These are phyloP conservation scores for Clarias laeviceps DNA, from an alignment of 2,797 vertebrate genomes.

Conservation along the genomic window DNA sequence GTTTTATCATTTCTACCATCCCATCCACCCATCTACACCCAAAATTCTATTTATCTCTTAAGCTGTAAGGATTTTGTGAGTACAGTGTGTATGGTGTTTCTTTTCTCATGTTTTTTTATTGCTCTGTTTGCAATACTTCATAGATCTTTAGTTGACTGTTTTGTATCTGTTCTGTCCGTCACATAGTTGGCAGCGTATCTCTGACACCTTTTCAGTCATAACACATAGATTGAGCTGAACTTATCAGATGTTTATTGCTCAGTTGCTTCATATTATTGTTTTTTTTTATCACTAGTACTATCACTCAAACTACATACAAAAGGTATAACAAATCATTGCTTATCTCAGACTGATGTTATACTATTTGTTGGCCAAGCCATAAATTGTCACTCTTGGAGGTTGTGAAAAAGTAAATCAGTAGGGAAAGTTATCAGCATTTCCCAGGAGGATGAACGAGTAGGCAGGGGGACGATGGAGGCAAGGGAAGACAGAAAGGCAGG, in stretches of 20 bases:
- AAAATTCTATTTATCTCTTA: too few species aligned
- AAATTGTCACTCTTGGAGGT: slow-evolving; percentile 17
- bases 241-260: slow-evolving; percentile 18
- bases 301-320: not conserved
- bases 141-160: not conserved
- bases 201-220: slow-evolving; percentile 15
- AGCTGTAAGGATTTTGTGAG: not conserved
- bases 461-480: not conserved
- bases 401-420: slow-evolving; percentile 8
- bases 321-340: slow-evolving; percentile 30
- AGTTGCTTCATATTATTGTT: not conserved
- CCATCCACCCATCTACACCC: too few species aligned
- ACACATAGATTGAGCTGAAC: slow-evolving; percentile 1
- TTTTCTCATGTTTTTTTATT: not conserved
- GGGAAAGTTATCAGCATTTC: not conserved
- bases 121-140: not conserved
- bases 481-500: not conserved
- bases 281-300: slow-evolving; percentile 14
- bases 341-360: slow-evolving; percentile 32
- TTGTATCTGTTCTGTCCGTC: slow-evolving; percentile 8
- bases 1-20: not conserved
- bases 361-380: slow-evolving; percentile 30
- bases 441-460: not conserved
- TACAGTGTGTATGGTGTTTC: not conserved
- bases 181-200: slow-evolving; percentile 3